A percentile compares a stretch with the other conserved stretches of the same genome.
phyloP scores from a whole-genome alignment of 2,888 invertebrate species.

The Pyralis farinalis region DNA sequence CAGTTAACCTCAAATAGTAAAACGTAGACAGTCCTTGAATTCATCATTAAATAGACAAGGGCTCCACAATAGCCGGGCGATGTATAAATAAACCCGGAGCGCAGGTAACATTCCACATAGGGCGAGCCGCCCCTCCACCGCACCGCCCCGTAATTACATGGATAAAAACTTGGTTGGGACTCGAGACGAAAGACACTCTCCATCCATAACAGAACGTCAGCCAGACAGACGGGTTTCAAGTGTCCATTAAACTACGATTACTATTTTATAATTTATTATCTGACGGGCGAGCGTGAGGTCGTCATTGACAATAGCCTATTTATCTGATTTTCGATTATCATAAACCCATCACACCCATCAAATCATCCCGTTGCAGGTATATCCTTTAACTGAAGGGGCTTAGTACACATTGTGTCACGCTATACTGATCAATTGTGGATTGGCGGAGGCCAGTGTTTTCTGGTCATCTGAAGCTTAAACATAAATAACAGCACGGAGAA shows the following conservation, averaged over 20 bases:
- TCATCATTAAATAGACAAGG: conserved; percentile 6
- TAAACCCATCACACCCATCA: no score
- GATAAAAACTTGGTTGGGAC: conserved; percentile 38
- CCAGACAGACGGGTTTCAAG: conserved; percentile 24
- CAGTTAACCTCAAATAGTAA: background rate
- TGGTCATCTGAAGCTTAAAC: no score
- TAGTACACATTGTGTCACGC: no score
- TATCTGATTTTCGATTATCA: no score
- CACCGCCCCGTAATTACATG: conserved; percentile 37
- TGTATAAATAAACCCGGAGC: conserved; percentile 28
- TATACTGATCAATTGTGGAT: no score
- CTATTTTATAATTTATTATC: conserved; percentile 11
- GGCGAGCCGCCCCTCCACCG: conserved; percentile 18
- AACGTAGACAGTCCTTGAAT: background rate
- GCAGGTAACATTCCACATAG: conserved; percentile 54
- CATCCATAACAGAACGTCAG: background rate
- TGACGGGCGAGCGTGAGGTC: no score
- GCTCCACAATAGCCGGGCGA: conserved; percentile 30
- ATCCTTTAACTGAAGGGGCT: no score
- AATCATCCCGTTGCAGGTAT: no score
- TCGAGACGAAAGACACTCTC: conserved; percentile 41
- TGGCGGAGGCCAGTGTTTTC: no score
- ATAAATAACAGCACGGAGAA: no score
- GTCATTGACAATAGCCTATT: no score
- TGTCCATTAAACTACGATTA: conserved; percentile 32